These are phyloP conservation scores for Coracopsis vasa DNA, from an alignment of 2,113 vertebrate genomes.

Conservation along the genomic window DNA sequence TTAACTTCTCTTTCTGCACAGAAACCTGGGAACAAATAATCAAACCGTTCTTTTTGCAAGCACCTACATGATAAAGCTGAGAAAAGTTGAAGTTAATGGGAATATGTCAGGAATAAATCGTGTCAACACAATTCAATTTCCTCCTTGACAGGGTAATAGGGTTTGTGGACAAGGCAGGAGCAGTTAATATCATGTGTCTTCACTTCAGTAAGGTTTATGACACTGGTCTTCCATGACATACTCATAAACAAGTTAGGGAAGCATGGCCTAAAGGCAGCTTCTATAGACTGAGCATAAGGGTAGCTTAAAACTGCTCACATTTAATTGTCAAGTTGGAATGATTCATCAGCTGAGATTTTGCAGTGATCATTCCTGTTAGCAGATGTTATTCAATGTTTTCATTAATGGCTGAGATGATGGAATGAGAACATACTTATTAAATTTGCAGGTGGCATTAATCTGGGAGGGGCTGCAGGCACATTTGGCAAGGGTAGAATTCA, in stretches of 20 bases:
- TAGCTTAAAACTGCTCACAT: constrained; percentile 19
- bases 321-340: constrained; percentile 11
- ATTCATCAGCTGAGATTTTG: constrained; percentile 52
- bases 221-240: not conserved
- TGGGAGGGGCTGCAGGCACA: not conserved
- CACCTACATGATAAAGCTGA: not conserved
- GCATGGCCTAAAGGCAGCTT: not conserved
- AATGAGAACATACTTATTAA: constrained; percentile 39
- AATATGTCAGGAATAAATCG: not conserved
- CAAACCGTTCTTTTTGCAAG: not conserved
- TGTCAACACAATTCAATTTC: not conserved
- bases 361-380: constrained; percentile 21
- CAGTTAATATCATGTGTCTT: not conserved
- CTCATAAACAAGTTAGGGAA: not conserved
- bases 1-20: not conserved
- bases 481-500: not conserved
- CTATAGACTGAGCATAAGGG: not conserved
- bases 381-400: constrained; percentile 55
- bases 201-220: not conserved
- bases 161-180: not conserved
- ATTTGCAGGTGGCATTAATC: constrained; percentile 55
- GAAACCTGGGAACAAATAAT: not conserved
- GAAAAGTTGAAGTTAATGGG: not conserved
- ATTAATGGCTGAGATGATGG: constrained; percentile 45
- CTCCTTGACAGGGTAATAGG: constrained; percentile 13